Base-by-base conservation (phyloP, 2,113 vertebrate species). In the Lutjanus erythropterus region DNA sequence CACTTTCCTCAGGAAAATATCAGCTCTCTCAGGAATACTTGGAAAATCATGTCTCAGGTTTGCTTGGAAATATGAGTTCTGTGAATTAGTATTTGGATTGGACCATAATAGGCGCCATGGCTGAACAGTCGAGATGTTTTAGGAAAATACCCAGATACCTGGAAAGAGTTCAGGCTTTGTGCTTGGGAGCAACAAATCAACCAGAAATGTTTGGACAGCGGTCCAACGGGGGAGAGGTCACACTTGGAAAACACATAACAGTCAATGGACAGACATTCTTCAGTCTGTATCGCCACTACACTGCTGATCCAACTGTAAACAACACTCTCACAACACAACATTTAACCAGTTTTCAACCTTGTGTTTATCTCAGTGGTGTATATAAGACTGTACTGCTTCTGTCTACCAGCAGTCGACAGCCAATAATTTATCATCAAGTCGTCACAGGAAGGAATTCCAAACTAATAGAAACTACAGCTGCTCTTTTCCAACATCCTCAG, bases 121-220 rank as follows among this genome's bases (percentile, higher is more conserved):
- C 33, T 35, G 35, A 61, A 33, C 10, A 35, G 29, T 62, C 10
- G 14, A 33, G 35, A 69, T 70, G 70, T 59, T 70, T 44, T 21
- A 77, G 61, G 69, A 78, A 53, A 68, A 61, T 61, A 76, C 41
- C 42, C 55, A 37, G 47, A 33, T 41, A 71, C 35, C 61, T 73
- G 75, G 52, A 76, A 67, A 77, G 33, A 73, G 27, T 21, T 85
- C 25, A 62, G 33, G 16, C 33, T 81, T 25, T 37, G 39, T 60
- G 53, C 64, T 68, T 56, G 37, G 61, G 44, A 85, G 72, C 49
- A 65, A 73, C 47, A 84, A 55, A 64, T 84, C 74, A 72, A 41
- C 31, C 70, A 52, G 33, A 87, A 68, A 58, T 71, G 76, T 82
- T 80, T 81, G 41, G 76, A 85, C 76, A 72, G 81, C 39, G 60